Base-by-base conservation (phyloP, 2,888 invertebrate genomes). In the Catocala sponsa region DNA sequence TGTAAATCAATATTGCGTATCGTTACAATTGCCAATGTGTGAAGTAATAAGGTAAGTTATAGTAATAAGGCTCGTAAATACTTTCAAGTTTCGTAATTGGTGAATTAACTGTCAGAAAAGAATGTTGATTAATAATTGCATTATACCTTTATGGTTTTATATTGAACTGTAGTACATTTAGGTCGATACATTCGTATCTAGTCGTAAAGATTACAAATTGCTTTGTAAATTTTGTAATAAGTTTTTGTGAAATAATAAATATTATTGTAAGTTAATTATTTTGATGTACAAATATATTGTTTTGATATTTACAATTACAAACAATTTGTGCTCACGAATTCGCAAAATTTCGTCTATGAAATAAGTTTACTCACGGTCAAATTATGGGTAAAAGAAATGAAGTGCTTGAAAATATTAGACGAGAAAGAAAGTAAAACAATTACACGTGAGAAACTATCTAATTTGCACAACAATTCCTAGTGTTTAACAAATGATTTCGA, bases 381-480 rank as follows among this genome's bases (percentile, higher is more conserved):
- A 4, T 9, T 38, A 59, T 57, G 43, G 51, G 63, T 64, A 59
- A 59, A 58, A 61, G 61, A 57, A 59, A 64, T 56, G 59, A 59
- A 50, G 48, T 55, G 38, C 38, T 41, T 51, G 72, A 53, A 69
- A 65, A 59, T 64, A 72, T 70, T 68, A 71, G 56, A 70, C 62
- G 58, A 61, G 72, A 74, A 80, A 72, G 83, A 83, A 84, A 83
- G 83, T 80, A 65, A 71, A 78, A 72, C 64, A 73, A 73, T 76
- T 73, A 69, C 51, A 72, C 69, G 71, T 82, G 84, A 77, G 81
- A 82, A 80, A 81, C 80, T 79, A 69, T 76, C 79, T 79, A 83
- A 83, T 87, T 85, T 84, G 73, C 84, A 84, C 78, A 81, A 83
- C 80, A 80, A 86, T 85, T 74, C 72, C 56, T 65, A 63, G 58